These are phyloP conservation scores for Paraescarpia echinospica DNA, from an alignment of 1,140 invertebrate genomes.

Conservation along the genomic window DNA sequence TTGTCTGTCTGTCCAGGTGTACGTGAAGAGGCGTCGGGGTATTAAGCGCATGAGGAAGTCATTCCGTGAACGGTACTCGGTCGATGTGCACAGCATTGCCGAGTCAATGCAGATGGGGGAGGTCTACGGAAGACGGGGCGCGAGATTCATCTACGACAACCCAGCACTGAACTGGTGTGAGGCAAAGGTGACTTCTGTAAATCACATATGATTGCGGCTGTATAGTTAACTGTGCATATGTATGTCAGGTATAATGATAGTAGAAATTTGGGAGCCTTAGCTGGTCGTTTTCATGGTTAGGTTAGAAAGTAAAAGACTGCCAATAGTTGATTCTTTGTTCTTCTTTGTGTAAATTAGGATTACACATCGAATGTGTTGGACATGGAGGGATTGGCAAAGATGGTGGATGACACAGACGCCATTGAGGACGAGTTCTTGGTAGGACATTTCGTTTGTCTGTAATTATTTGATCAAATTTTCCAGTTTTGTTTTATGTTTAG, in stretches of 20 bases:
- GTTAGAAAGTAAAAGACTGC: too few relatives aligned
- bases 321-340: background rate
- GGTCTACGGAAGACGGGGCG: background rate
- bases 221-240: too few relatives aligned
- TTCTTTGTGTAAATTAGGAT: conserved; percentile 57
- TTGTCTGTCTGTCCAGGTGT: background rate
- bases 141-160: background rate
- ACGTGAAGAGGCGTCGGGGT: background rate
- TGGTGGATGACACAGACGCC: conserved; percentile 70
- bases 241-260: too few relatives aligned
- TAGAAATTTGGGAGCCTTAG: too few relatives aligned
- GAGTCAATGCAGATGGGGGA: conserved; percentile 9
- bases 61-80: background rate
- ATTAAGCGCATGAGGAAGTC: conserved; percentile 3
- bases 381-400: conserved; percentile 73
- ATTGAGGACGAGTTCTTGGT: conserved; percentile 48
- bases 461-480: background rate
- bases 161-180: background rate
- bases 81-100: conserved; percentile 9
- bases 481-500: background rate
- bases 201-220: background rate
- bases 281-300: background rate
- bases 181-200: background rate
- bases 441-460: conserved; percentile 13
- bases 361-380: conserved; percentile 73